Evolutionary conservation across 2,888 invertebrate genomes (phyloP).

Genomic region (Poecilobothrus nobilitatus): DNA sequence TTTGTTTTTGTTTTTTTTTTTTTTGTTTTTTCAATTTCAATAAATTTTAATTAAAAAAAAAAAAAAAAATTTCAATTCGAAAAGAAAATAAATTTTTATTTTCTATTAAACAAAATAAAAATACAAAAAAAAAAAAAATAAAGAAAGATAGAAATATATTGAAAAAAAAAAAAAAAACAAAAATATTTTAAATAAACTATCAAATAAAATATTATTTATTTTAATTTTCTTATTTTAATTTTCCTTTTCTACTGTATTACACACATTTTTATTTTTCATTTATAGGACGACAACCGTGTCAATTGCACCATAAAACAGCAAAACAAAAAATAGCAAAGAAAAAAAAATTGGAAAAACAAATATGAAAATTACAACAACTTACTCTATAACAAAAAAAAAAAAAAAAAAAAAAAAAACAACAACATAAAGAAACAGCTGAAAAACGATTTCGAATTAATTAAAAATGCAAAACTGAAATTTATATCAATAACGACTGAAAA

Average conservation of each 20-base stretch:
- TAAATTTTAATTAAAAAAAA: slow-evolving; percentile 3
- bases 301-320: too few species aligned
- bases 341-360: not conserved
- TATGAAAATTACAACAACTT: slow-evolving; percentile 13
- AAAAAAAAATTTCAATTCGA: too few species aligned
- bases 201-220: not conserved
- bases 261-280: not conserved
- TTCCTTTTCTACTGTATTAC: not conserved
- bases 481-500: slow-evolving; percentile 20
- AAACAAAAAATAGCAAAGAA: too few species aligned
- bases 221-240: not conserved
- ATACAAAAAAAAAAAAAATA: not conserved
- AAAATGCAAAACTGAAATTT: slow-evolving; percentile 18
- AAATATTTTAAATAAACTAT: too few species aligned
- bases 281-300: too few species aligned
- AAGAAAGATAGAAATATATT: not conserved
- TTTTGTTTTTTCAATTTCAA: not conserved
- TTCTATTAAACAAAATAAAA: not conserved
- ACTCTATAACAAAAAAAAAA: not conserved
- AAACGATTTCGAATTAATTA: slow-evolving; percentile 18
- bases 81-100: too few species aligned
- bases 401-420: not conserved
- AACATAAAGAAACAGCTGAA: slow-evolving; percentile 13
- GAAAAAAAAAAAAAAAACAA: too few species aligned
- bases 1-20: not conserved